Percentiles rank a stretch among this genome's conserved stretches.
phyloP scores from a whole-genome alignment of 2,888 invertebrate genomes.

The Cephus pulcher region DNA sequence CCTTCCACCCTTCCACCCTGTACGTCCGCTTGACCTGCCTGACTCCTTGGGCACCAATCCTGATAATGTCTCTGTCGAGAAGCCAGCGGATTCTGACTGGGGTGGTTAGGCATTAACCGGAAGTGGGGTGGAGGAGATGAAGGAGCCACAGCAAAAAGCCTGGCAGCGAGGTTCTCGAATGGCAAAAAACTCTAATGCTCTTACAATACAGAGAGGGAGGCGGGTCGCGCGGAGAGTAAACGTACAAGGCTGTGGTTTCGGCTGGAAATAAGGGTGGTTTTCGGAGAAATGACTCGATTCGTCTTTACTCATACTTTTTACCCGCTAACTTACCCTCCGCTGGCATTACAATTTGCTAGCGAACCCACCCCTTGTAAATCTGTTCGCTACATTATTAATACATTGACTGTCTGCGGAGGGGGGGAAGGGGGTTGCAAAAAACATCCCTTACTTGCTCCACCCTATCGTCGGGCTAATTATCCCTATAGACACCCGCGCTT shows the following conservation, averaged over 20 bases:
- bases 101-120: neutral
- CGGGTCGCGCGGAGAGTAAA: neutral
- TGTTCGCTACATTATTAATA: conserved; percentile 20
- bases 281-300: neutral
- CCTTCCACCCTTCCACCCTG: neutral
- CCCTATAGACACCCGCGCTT: neutral
- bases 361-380: conserved; percentile 14
- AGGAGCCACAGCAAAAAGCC: conserved; percentile 7
- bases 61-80: neutral
- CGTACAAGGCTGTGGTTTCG: neutral
- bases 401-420: neutral
- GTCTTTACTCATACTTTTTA: neutral
- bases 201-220: conserved; percentile 16
- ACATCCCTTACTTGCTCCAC: conserved; percentile 10
- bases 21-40: neutral
- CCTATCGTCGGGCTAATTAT: conserved; percentile 15
- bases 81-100: neutral
- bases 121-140: neutral
- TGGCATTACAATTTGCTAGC: neutral
- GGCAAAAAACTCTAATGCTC: conserved; percentile 19
- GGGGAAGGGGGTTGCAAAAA: neutral
- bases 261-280: neutral
- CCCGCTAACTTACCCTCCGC: neutral
- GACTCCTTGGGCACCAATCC: neutral
- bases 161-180: neutral